Base-by-base conservation (phyloP, 2,797 vertebrate genomes). In the Nannoperca obscura region DNA sequence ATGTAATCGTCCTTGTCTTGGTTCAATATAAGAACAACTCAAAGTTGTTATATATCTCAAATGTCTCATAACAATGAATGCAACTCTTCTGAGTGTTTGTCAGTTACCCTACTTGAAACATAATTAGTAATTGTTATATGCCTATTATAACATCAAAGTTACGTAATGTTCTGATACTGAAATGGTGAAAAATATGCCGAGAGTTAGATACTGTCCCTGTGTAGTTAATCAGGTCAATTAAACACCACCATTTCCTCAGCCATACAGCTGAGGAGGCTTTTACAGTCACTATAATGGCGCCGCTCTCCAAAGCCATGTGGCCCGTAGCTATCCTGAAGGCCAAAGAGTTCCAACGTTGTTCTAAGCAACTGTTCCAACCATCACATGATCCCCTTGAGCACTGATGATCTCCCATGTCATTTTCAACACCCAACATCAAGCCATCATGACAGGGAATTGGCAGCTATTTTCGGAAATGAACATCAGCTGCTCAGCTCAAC, bases 301-400 rank as follows among this genome's bases (percentile, higher is more conserved):
- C 47, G 60, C 64, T 59, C 36, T 67, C 38, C 34, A 20, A 61
- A 53, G 50, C 34, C 38, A 40, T 11, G 59, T 66, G 64, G 38
- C 60, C 58, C 50, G n/a, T 13, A 10, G 64, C 50, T 36, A 69
- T 54, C 63, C 66, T 59, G 47, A 19, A 76, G 63, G 57, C 65
- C 49, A 38, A 13, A 52, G 44, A 63, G 40, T 53, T 81, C 74
- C 40, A 74, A 80, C 80, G 44, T 74, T 73, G 44, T 81, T 83
- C 57, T 50, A 17, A 78, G 44, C 81, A 90, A 87, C 82, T 81
- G 76, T 60, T 81, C 76, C 52, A 65, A 65, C 60, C 61, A 69
- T 85, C 74, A 80, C 64, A 82, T 88, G 78, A 82, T 83, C 68
- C 47, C 24, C 81, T 74, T 71, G 27, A 50, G 63, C 55, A 63